phyloP scores from a whole-genome alignment of 2,113 vertebrate species.

The Sitta europaea region DNA sequence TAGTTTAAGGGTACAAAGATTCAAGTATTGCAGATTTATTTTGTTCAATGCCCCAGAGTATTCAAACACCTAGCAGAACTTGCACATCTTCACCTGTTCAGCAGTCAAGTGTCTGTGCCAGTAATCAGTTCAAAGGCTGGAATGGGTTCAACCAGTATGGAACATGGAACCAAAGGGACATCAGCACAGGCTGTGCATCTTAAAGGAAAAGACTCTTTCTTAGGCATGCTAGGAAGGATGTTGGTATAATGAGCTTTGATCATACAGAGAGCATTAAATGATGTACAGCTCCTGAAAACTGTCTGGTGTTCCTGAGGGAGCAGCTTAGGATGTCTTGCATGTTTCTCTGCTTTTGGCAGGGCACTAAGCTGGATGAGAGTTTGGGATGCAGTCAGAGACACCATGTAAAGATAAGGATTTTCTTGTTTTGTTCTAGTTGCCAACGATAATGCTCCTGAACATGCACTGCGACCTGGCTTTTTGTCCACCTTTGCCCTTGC shows the following conservation, averaged over 20 bases:
- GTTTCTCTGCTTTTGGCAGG: background rate
- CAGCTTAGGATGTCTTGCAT: fast-evolving
- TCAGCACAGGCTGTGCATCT: background rate
- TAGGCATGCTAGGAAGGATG: fast-evolving
- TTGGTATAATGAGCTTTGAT: background rate
- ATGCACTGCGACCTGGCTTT: constrained; percentile 91
- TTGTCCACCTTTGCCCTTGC: constrained; percentile 95
- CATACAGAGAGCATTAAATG: background rate
- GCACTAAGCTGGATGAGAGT: background rate
- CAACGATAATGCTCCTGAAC: constrained; percentile 94
- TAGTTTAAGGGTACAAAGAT: background rate
- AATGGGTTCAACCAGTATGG: fast-evolving
- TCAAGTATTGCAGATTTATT: background rate
- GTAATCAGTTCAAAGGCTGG: background rate
- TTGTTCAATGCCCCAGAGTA: background rate
- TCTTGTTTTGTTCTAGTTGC: constrained; percentile 81
- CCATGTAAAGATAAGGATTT: background rate
- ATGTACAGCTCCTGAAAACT: fast-evolving
- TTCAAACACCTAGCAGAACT: background rate
- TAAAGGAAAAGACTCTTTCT: background rate
- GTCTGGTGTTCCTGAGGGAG: background rate
- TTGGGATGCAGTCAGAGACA: background rate
- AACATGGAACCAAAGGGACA: fast-evolving
- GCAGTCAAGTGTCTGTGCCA: background rate
- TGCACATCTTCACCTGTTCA: background rate